These are phyloP conservation scores for Paraplagusia blochii DNA, from an alignment of 2,113 vertebrate genomes.

Conservation along the genomic window DNA sequence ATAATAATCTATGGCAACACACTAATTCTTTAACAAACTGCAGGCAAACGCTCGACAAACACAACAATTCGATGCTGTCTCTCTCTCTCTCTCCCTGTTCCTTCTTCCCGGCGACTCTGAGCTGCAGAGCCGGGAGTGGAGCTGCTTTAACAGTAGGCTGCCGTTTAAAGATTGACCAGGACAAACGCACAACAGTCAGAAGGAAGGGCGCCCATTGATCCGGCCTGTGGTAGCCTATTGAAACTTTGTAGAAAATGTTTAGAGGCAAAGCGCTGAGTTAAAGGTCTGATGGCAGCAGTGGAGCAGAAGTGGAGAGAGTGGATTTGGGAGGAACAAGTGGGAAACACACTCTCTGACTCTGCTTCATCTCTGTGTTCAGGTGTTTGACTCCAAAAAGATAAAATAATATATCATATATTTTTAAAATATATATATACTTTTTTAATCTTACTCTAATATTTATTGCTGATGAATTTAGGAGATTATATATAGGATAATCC, in stretches of 20 bases:
- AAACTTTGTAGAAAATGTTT: conserved; percentile 44
- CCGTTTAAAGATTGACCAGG: conserved; percentile 59
- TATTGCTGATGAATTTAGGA: no score
- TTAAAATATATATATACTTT: no score
- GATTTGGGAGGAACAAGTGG: neutral
- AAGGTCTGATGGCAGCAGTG: conserved; percentile 11
- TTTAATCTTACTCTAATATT: no score
- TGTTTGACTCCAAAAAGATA: no score
- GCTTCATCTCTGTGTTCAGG: no score
- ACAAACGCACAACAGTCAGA: conserved; percentile 49
- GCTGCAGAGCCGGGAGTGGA: conserved; percentile 27
- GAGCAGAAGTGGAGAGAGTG: neutral
- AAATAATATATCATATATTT: no score
- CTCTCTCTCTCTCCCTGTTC: neutral
- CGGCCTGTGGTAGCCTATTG: conserved; percentile 32
- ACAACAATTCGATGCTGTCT: conserved; percentile 33
- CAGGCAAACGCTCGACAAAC: conserved; percentile 67
- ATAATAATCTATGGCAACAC: conserved; percentile 73
- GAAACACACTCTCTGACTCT: neutral
- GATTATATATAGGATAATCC: no score
- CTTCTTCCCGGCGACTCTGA: neutral
- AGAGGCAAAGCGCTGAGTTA: conserved; percentile 18
- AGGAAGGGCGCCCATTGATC: conserved; percentile 51
- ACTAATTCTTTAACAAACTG: conserved; percentile 74
- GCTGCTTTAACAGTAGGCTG: conserved; percentile 38